phyloP scores from a whole-genome alignment of 2,797 vertebrate genomes.

The Zenarchopterus dispar region DNA sequence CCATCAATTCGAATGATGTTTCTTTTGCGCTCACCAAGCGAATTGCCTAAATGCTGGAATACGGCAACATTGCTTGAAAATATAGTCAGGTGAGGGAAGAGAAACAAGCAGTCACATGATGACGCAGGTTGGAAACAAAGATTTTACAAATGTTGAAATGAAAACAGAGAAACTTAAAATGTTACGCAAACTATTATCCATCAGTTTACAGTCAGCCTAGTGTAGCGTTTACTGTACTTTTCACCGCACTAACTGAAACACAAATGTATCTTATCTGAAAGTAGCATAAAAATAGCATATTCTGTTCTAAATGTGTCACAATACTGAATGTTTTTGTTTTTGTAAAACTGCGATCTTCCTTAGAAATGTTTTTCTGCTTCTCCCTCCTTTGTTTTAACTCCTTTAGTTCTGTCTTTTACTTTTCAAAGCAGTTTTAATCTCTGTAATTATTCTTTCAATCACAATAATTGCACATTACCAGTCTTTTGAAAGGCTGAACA shows the following conservation, averaged over 20 bases:
- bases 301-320: no score
- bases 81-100: not conserved
- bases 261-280: no score
- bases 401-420: not conserved
- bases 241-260: no score
- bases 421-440: conserved; percentile 2
- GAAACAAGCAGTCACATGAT: not conserved
- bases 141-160: no score
- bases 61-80: not conserved
- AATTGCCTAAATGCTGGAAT: not conserved
- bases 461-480: conserved; percentile 2
- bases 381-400: conserved; percentile 1
- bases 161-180: no score
- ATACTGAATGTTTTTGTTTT: no score
- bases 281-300: no score
- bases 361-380: no score
- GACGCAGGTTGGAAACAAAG: conserved; percentile 11
- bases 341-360: no score
- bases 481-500: not conserved
- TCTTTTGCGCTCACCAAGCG: not conserved
- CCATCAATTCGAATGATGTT: not conserved
- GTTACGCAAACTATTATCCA: no score
- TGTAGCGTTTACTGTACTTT: no score
- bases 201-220: no score
- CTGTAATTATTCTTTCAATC: not conserved